Conservation (phyloP, 2,113 vertebrate genomes). For the Ramphastos sulfuratus region DNA sequence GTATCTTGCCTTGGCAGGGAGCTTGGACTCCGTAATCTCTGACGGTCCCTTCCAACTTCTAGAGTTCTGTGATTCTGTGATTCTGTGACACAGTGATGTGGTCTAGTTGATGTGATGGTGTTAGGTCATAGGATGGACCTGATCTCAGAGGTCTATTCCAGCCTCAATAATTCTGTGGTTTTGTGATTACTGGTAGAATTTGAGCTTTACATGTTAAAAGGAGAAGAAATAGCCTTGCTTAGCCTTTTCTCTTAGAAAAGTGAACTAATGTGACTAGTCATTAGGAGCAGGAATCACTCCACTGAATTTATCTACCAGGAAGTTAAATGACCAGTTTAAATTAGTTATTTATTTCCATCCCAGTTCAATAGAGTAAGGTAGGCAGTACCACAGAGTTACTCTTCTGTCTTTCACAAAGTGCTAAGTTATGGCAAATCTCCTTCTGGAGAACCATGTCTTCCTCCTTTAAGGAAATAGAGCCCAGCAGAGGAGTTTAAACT, state of each 20-base stretch:
- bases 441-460: background rate
- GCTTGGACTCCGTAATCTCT: too few species aligned
- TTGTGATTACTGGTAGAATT: background rate
- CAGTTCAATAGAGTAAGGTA: background rate
- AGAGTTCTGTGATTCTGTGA: too few species aligned
- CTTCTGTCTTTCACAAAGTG: background rate
- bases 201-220: background rate
- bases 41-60: too few species aligned
- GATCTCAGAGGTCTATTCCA: too few species aligned
- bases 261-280: background rate
- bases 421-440: background rate
- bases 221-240: background rate
- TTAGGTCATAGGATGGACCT: too few species aligned
- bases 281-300: background rate
- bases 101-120: too few species aligned
- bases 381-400: background rate
- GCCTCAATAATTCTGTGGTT: too few species aligned
- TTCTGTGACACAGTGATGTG: too few species aligned
- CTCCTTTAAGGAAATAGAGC: background rate
- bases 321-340: background rate
- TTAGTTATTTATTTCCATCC: background rate
- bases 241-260: background rate
- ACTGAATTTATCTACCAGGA: background rate
- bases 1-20: too few species aligned
- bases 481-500: background rate